A percentile compares a stretch with the other conserved stretches of the same genome.
Evolutionary conservation across 2,113 vertebrate genomes (phyloP).

Genomic region (Xenopus borealis): DNA sequence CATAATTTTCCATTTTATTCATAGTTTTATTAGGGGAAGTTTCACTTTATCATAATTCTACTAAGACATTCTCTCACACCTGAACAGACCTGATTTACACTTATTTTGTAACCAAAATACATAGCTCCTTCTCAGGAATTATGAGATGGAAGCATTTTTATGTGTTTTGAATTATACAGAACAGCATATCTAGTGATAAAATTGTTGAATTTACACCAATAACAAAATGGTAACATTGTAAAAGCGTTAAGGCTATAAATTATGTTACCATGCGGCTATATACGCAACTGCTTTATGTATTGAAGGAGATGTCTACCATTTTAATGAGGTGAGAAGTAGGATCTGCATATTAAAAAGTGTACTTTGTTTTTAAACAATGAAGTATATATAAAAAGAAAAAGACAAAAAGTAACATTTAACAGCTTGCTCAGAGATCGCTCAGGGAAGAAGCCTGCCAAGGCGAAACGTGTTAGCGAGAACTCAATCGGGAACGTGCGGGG

Average conservation of each 20-base stretch:
- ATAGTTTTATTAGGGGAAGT: background rate
- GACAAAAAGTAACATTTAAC: conserved; percentile 22
- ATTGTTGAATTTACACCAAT: conserved; percentile 41
- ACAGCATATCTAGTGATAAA: conserved; percentile 35
- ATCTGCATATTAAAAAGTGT: conserved; percentile 35
- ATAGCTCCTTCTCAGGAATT: conserved; percentile 20
- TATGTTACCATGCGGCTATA: conserved; percentile 35
- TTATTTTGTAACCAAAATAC: conserved; percentile 30
- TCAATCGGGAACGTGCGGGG: no score
- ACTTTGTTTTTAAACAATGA: conserved; percentile 35
- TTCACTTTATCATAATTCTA: background rate
- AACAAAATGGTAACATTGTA: conserved; percentile 42
- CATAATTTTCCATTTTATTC: background rate
- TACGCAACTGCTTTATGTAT: conserved; percentile 32
- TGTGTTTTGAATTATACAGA: conserved; percentile 40
- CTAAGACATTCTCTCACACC: background rate
- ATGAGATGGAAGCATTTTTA: conserved; percentile 40
- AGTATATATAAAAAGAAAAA: conserved; percentile 7
- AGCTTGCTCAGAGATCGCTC: no score
- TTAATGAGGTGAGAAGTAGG: conserved; percentile 33
- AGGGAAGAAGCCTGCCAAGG: no score
- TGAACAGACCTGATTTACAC: conserved; percentile 26
- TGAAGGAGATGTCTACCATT: conserved; percentile 30
- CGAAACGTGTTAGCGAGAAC: no score
- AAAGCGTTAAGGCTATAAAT: conserved; percentile 42